These are phyloP conservation scores for Platycercus adscitus DNA, from an alignment of 2,113 vertebrate species.

Conservation along the genomic window DNA sequence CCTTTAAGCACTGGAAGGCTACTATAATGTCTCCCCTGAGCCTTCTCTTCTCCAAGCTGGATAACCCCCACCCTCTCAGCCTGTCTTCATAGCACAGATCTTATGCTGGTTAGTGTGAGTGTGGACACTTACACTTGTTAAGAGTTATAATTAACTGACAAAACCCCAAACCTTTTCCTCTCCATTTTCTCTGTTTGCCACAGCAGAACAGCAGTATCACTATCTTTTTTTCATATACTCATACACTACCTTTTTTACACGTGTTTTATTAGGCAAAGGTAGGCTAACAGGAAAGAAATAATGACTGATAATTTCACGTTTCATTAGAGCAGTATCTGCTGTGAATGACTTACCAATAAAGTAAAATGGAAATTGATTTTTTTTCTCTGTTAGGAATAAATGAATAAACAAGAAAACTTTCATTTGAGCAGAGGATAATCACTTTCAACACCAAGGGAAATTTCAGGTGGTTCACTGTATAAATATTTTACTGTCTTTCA, in stretches of 20 bases:
- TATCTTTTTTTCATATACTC: neutral
- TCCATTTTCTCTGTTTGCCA: neutral
- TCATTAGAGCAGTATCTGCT: conserved; percentile 12
- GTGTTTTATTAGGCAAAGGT: neutral
- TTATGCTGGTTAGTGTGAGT: neutral
- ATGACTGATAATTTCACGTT: conserved; percentile 27
- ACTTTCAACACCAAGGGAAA: neutral
- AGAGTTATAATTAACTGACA: neutral
- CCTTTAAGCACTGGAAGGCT: neutral
- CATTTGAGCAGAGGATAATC: neutral
- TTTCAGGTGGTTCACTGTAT: neutral
- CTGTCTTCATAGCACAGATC: neutral
- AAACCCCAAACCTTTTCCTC: neutral
- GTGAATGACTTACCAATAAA: neutral
- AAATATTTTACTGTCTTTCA: conserved; percentile 10
- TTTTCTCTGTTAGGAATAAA: conserved; percentile 1
- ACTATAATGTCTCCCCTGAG: neutral
- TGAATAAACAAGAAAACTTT: conserved; percentile 19
- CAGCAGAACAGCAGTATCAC: neutral
- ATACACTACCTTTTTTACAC: neutral
- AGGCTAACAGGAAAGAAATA: conserved; percentile 48
- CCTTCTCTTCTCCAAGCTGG: neutral
- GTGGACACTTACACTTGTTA: neutral
- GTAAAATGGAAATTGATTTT: conserved; percentile 5
- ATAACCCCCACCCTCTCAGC: neutral